Evolutionary conservation across 2,888 invertebrate species (phyloP), one percentile per base, ranked within the genome.

Genomic region (Torymus aiolomorphi): DNA sequence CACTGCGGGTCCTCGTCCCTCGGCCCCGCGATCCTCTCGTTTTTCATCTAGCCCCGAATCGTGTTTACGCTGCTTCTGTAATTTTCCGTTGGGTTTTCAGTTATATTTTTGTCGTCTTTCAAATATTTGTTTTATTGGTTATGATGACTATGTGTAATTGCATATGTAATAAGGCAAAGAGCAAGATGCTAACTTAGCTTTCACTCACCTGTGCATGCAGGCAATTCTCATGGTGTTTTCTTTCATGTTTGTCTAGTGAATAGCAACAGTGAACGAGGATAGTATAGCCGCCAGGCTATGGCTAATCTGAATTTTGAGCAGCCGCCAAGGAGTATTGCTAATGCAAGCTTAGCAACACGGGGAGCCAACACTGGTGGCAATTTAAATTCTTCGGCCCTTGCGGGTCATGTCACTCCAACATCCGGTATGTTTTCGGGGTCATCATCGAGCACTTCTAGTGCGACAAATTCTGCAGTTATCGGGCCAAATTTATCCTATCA

Each of bases 231-330:
- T 52, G 54, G 61, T 72, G 54, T 16, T 12, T 49, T 56, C 18
- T 49, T 73, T 49, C 61, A 13, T 70, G 51, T 69, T 65, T 59
- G 14, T 75, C 11, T 49, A 76, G 66, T 80, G 72, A 18, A 52
- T 52, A 18, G 49, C 66, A 62, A 61, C n/a, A 14, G 12, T 42
- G 61, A 61, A 54, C 54, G 57, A 63, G 57, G 67, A 70, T 62
- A 52, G 67, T 59, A 69, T 54, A 86, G 88, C 86, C 87, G 87
- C 82, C 92, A 93, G 95, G 96, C 95, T 94, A 96, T 97, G 96
- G 96, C 96, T 93, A 96, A 96, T 94, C 94, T 96, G 94, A 96
- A 96, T 93, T 96, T 96, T 92, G 95, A 95, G 92, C 95, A 95
- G 92, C 95, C 95, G 88, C 96, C 96, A 92, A 94, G 96, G 93